Evolutionary conservation across 2,113 vertebrate genomes (phyloP).

Genomic region (Anhinga rufa): DNA sequence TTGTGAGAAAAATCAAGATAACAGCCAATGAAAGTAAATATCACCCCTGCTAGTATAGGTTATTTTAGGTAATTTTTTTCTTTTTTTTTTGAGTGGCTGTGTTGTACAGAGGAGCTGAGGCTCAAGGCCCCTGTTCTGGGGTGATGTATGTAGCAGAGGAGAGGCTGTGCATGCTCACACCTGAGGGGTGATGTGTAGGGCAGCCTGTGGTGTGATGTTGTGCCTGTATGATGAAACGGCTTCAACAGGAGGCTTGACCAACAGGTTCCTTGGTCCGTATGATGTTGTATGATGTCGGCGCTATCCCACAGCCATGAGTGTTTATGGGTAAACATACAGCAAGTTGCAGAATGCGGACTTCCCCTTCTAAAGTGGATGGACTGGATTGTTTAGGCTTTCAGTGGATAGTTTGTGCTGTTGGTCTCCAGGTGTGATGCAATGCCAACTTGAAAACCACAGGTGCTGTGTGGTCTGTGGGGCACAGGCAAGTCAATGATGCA

Average conservation of each 20-base stretch:
- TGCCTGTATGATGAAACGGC: background rate
- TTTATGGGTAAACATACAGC: background rate
- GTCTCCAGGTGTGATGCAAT: background rate
- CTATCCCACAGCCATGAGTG: background rate
- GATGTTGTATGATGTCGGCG: background rate
- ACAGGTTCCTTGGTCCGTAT: background rate
- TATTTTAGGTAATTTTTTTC: background rate
- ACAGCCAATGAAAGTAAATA: background rate
- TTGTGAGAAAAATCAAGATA: background rate
- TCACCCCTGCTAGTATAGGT: background rate
- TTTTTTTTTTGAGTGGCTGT: background rate
- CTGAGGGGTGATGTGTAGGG: background rate
- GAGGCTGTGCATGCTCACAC: background rate
- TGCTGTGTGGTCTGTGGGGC: accelerated
- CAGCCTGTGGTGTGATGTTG: background rate
- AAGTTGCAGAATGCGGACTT: background rate
- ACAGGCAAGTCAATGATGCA: background rate
- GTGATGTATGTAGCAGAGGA: background rate
- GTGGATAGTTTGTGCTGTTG: too few relatives aligned
- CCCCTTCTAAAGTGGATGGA: background rate
- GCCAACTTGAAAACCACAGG: background rate
- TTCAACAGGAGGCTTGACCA: background rate
- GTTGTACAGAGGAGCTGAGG: background rate
- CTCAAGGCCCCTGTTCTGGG: background rate
- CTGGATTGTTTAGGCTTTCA: background rate